phyloP scores from a whole-genome alignment of 2,888 invertebrate species.

The Cyaniris semiargus region DNA sequence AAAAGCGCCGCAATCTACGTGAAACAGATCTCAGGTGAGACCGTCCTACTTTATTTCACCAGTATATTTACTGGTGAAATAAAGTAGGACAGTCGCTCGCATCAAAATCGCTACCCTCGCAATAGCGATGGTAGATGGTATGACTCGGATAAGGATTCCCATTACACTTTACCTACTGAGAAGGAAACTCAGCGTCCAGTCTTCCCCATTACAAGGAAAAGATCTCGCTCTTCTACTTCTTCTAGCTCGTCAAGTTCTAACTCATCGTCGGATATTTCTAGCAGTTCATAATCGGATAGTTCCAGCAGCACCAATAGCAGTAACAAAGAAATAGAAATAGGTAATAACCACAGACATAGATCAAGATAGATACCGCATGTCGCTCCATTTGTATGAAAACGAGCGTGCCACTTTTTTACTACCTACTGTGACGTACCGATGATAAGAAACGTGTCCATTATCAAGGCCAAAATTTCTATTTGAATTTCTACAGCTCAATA shows the following conservation, averaged over 20 bases:
- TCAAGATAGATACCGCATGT: no score
- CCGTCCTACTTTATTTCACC: background rate
- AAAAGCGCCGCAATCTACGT: background rate
- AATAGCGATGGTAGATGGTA: background rate
- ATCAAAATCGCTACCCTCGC: no score
- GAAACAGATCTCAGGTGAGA: background rate
- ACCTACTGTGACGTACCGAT: no score
- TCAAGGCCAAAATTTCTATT: no score
- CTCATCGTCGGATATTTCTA: slow-evolving; percentile 26
- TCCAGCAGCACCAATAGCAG: slow-evolving; percentile 25
- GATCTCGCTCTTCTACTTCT: background rate
- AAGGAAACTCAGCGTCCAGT: background rate
- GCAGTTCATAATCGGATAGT: slow-evolving; percentile 23
- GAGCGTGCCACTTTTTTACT: no score
- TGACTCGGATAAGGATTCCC: slow-evolving; percentile 18
- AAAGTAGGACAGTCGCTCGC: no score
- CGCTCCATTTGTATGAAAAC: no score
- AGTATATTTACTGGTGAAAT: no score
- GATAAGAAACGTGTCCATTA: no score
- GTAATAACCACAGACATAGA: no score
- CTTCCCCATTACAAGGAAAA: background rate
- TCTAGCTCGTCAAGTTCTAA: slow-evolving; percentile 18
- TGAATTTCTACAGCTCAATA: no score
- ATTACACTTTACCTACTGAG: background rate
- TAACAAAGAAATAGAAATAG: slow-evolving; percentile 23